These are phyloP conservation scores for Amphipyra tragopoginis DNA, from an alignment of 2,888 invertebrate genomes.

Conservation along the genomic window DNA sequence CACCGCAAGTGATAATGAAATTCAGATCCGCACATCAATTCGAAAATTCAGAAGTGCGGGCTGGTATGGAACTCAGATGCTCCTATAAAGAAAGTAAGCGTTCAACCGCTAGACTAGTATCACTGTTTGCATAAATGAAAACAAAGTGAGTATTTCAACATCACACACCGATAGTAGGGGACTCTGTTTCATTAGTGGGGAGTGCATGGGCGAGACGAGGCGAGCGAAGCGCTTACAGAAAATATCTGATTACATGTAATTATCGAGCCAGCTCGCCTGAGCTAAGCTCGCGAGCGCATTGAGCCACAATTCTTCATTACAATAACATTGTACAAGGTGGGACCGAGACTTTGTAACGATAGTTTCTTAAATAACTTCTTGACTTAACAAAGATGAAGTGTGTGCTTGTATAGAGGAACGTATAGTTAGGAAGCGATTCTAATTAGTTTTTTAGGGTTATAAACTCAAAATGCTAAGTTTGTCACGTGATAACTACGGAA, in stretches of 20 bases:
- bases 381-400: no score
- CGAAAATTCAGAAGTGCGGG: no score
- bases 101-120: no score
- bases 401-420: no score
- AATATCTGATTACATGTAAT: constrained; percentile 90
- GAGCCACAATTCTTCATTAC: constrained; percentile 40
- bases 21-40: no score
- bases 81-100: no score
- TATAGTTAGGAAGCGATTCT: no score
- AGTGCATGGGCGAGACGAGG: constrained; percentile 76
- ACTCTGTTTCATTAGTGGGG: constrained; percentile 80
- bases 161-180: constrained; percentile 62
- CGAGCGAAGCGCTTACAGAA: constrained; percentile 82
- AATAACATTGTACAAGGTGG: constrained; percentile 8
- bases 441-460: no score
- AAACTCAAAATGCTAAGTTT: no score
- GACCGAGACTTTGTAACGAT: background rate
- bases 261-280: constrained; percentile 61
- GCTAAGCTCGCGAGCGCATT: constrained; percentile 12
- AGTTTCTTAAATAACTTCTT: background rate
- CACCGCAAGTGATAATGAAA: no score
- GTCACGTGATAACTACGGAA: no score
- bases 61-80: no score
- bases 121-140: constrained; percentile 11
- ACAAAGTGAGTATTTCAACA: constrained; percentile 23